phyloP scores from a whole-genome alignment of 2,888 invertebrate species.

The Alviniconcha strummeri region DNA sequence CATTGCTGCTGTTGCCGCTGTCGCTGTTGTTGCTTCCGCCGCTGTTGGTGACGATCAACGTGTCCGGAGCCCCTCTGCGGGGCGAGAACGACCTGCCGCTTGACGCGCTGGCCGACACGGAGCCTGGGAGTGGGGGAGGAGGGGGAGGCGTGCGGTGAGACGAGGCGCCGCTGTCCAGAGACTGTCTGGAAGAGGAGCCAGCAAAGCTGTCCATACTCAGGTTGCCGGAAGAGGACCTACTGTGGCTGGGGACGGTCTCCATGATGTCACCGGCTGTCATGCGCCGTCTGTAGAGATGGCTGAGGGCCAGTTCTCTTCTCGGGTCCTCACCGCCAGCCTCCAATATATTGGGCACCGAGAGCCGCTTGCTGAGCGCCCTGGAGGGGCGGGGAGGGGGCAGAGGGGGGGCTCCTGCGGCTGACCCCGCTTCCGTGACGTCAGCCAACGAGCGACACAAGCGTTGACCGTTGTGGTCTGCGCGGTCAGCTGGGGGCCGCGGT shows the following conservation, averaged over 20 bases:
- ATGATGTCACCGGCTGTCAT: constrained; percentile 34
- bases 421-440: background rate
- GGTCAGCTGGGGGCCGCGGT: background rate
- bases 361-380: constrained; percentile 25
- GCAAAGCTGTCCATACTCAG: background rate
- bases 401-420: background rate
- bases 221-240: background rate
- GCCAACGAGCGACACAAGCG: background rate
- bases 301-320: background rate
- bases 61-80: constrained; percentile 2
- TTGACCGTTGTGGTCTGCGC: no score
- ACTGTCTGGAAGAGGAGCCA: background rate
- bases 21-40: background rate
- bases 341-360: constrained; percentile 39
- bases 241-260: background rate
- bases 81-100: background rate
- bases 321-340: constrained; percentile 1
- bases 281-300: constrained; percentile 18
- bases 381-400: constrained; percentile 9
- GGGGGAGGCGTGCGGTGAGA: background rate
- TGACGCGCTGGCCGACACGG: background rate
- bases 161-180: background rate
- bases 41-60: constrained; percentile 13
- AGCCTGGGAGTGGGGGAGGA: background rate
- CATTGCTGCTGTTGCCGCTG: background rate